Base-by-base conservation (phyloP, 2,113 vertebrate genomes). In the Anoura caudifer region DNA sequence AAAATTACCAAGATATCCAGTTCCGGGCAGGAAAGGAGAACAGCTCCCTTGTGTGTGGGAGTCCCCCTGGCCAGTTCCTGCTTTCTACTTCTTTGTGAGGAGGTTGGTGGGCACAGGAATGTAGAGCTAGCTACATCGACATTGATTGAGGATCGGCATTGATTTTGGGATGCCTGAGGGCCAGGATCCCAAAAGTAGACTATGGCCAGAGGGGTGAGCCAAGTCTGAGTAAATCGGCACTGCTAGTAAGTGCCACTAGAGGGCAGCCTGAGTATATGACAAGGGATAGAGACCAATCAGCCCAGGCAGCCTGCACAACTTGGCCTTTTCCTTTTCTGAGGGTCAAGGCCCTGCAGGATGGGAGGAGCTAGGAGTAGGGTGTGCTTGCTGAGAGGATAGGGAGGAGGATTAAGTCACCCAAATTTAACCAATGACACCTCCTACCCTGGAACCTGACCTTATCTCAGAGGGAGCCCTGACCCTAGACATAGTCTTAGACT, bases 211-310 rank as follows among this genome's bases (percentile, higher is more conserved):
- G 6, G 26, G 28, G 33, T 5, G 28, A 24, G 50, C 36, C 9
- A 33, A 61, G 24, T 26, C 65, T 31, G 17, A 69, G 84, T 63
- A 93, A 91, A 45, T 11, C 0, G 4, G 33, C n/a, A 86, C 86
- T 97, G 43, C 33, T 61, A 28, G 9, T 1, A 38, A 96, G 3
- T 47, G 69, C 97, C 97, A 96, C 95, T 92, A 98, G 97, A 97
- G 97, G 97, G 97, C 97, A 90, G 89, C 69, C 96, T 91, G 75
- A 52, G 93, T 47, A 97, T 96, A 91, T n/a, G 31, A 61, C 81
- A 92, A 90, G 47, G 45, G 54, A 85, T 2, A 72, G 81, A 69
- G 15, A 13, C 1, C 0, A 0, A n/a, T 36, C 38, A 38, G 73
- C 54, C 28, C 45, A 14, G 28, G 20, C 59, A 67, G n/a, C 67